Evolutionary conservation across 2,888 invertebrate species (phyloP), one percentile per base, ranked within the genome.

Genomic region (Amphipoea oculea): DNA sequence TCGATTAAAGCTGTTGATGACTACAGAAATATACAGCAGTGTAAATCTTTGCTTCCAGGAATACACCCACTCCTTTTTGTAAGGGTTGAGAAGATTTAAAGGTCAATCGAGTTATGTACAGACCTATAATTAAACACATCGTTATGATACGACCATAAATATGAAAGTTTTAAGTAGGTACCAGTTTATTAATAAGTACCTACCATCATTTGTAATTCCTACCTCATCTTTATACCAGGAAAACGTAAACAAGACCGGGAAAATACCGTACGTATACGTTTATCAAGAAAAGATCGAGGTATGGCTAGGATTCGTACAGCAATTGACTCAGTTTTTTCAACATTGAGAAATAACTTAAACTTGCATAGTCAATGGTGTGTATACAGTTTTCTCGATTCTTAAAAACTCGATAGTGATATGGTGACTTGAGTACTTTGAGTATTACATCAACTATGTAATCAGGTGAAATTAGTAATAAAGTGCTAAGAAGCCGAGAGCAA

Each of bases 401-500:
- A 14, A n/a, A 20, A 71, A 17, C 23, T 42, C 4, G 14, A 77
- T 14, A 36, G n/a, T 42, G 42, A 36, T 54, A 40, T 11, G 36
- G 54, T 36, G 23, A 45, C 1, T n/a, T 14, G 9, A 29, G n/a
- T 57, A 14, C 4, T 36, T n/a, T 17, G 9, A 29, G 14, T 57
- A 7, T 2, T 36, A 62, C 17, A 45, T 42, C n/a, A 23, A 29
- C 11, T 7, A 62, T 42, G 54, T 29, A 9, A 60, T 65, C 63
- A 72, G 29, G 68, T 73, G 20, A 54, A 72, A 60, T 72, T 65
- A 66, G 48, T 60, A 62, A 67, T 60, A 74, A 42, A 40, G 40
- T 66, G 29, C 40, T 75, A 67, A 54, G 76, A 70, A 68, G 60
- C 40, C 23, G 63, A 66, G 63, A 74, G 68, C 66, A 63, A 45